Evolutionary conservation across 2,113 vertebrate species (phyloP), one percentile per base, ranked within the genome.

Genomic region (Eolophus roseicapilla): DNA sequence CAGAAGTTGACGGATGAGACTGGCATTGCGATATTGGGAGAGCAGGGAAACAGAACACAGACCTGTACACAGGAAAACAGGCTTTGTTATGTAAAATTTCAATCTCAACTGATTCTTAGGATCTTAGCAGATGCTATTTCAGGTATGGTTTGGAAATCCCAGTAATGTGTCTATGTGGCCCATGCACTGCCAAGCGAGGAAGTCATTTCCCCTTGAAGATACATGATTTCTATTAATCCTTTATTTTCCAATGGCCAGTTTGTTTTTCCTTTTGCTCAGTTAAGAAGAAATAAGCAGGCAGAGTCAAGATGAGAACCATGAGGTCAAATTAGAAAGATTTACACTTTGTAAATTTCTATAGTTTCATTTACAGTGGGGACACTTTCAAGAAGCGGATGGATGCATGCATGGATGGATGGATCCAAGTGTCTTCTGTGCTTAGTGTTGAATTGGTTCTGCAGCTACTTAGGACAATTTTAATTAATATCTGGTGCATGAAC

Each of bases 161-260:
- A 35, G 13, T 29, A 13, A 39, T n/a, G 55, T 4, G 20, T 20
- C 39, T 64, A 5, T 18, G 69, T 47, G 41, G 19, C 47, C 62
- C n/a, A 33, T 8, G 27, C 29, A 11, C 52, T 73, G 52, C 4
- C 53, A 49, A 64, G 77, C 0, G 0, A 74, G 47, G 31, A 82
- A 29, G 28, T 16, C 49, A 14, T 44, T 78, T 60, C 60, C 16
- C 7, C 33, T 85, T 37, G 53, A 24, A 78, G 16, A 46, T 41
- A 17, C 9, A 5, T 13, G 35, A 9, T 35, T 55, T 65, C 68
- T 82, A 46, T 55, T 65, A 69, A 49, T 55, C 39, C 28, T 50
- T 63, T 60, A 2, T 55, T 73, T 88, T 46, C 50, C 60, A 64
- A 12, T 46, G 57, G 41, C 10, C 35, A 10, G 31, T 50, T 67